phyloP scores from a whole-genome alignment of 2,113 vertebrate species.

The Nothocercus julius region DNA sequence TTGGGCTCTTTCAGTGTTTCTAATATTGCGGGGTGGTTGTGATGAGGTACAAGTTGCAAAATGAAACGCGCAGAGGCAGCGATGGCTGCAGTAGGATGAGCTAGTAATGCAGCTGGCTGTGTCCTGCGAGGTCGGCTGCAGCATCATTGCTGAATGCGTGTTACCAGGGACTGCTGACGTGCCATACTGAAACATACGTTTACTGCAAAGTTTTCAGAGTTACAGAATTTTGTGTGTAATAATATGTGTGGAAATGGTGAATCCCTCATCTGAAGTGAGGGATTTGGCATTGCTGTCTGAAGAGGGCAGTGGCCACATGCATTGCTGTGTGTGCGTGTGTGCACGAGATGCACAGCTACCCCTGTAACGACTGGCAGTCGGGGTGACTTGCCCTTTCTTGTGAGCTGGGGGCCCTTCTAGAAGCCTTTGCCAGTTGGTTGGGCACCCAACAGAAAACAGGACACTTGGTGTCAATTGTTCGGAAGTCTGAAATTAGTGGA shows the following conservation, averaged over 20 bases:
- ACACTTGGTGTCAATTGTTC: too few species aligned
- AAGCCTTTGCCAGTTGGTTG: not conserved
- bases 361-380: not conserved
- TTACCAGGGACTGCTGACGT: not conserved
- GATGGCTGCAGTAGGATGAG: not conserved
- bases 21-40: not conserved
- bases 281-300: not conserved
- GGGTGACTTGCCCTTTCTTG: not conserved
- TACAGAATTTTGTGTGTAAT: not conserved
- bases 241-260: not conserved
- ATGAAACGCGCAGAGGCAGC: not conserved
- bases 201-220: not conserved
- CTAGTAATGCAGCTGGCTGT: rapidly evolving
- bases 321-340: not conserved
- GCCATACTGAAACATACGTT: not conserved
- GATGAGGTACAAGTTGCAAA: not conserved
- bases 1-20: rapidly evolving
- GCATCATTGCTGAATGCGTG: not conserved
- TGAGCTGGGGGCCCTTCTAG: not conserved
- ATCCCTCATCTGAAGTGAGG: not conserved
- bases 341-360: not conserved
- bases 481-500: not conserved
- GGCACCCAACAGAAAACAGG: not conserved
- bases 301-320: rapidly evolving
- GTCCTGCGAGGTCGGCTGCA: not conserved